Evolutionary conservation across 2,797 vertebrate species (phyloP), one percentile per base, ranked within the genome.

Genomic region (Sebastes miniatus): DNA sequence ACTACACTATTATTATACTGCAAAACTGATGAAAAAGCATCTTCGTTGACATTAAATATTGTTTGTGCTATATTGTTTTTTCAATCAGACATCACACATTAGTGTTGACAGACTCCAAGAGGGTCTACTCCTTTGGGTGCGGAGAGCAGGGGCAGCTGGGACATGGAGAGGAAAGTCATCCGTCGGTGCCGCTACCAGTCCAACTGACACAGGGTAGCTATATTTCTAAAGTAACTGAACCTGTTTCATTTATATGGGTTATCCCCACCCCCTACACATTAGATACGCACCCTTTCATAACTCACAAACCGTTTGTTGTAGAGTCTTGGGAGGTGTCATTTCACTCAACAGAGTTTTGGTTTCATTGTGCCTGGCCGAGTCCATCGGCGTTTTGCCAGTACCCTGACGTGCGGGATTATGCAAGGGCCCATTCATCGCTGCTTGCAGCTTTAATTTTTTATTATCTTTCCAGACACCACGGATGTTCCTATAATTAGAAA

Each of bases 101-200:
- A 32, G 95, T 92, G 83, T 86, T 96, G 25, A 92, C 95, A 16
- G 72, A 86, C 54, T 92, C 94, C 25, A 93, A 90, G 69, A 93
- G 77, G 78, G 79, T 97, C 50, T 97, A 96, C 87, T 93, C 92
- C 1, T 98, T 96, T 92, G 97, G 97, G 27, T 85, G 88, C 80
- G 93, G 81, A 72, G 88, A 93, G 18, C 90, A 95, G 75, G 93
- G 94, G 57, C 95, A 95, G 81, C 93, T 95, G 91, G 95, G 95
- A 93, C 92, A 81, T 6, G 34, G 89, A 67, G 81, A 64, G 18
- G 88, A 82, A 4, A 29, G 52, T 2, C 81, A 94, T 66, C 93
- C 90, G 3, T 89, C 94, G 73, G 92, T 96, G 80, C 96, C 97
- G 1, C 83, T 96, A 61, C 96, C 94, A 57, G 88, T 97, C 34